Evolutionary conservation across 2,797 vertebrate genomes (phyloP), one percentile per base, ranked within the genome.

Genomic region (Sebastes diaconus): DNA sequence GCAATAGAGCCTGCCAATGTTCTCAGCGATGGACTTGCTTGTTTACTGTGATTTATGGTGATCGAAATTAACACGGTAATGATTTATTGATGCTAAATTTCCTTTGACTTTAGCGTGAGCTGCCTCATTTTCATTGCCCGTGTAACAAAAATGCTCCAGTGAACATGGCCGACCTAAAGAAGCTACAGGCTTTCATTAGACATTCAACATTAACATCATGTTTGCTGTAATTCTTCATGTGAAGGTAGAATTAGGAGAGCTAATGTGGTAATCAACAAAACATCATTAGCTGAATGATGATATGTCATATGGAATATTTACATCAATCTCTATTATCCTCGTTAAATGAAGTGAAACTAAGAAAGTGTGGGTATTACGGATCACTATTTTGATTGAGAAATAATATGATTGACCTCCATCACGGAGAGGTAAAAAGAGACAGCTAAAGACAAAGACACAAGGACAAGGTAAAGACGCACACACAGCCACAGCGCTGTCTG

Each of bases 291-390:
- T 79, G 60, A 87, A 87, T 85, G 80, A 91, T 79, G 84, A 83
- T 54, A 54, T 84, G 73, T 89, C 87, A 83, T 83, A 79, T 82
- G 74, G 77, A 85, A 91, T 90, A 88, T 90, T 88, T 89, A 84
- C 87, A 91, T 91, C 81, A 89, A 91, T 91, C 87, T 90, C 76
- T 81, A 88, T 93, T 89, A 91, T 82, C 59, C 32, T 46, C 72
- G 87, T 61, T 90, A 89, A 93, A 93, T 92, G 81, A 83, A 79
- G 54, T 77, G 77, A 79, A 91, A 83, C 84, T 79, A 67, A 80
- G 72, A 86, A 84, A 76, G 64, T 78, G 32, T 4, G 14, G 68
- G 61, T 67, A 75, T 87, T 74, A 79, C 6, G 4, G 67, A 77
- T 83, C 79, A 70, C 79, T 80, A 32, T 90, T 90, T 88, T 88